A percentile compares a stretch with the other conserved stretches of the same genome.
phyloP scores from a whole-genome alignment of 2,888 invertebrate species.

The Pteria penguin region DNA sequence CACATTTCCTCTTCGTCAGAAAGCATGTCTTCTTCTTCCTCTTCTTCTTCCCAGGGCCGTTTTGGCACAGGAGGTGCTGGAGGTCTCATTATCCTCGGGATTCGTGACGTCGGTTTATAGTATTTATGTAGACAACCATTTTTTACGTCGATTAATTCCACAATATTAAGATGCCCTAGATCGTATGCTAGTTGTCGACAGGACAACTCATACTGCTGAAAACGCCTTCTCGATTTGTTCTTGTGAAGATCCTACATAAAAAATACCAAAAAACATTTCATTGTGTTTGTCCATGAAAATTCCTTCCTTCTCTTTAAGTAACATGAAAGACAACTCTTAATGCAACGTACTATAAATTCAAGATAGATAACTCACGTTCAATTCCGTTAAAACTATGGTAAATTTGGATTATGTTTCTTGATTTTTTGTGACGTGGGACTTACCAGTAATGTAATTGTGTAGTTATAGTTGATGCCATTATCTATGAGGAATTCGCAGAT shows the following conservation, averaged over 20 bases:
- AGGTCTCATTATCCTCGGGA: slow-evolving; percentile 57
- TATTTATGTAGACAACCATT: slow-evolving; percentile 70
- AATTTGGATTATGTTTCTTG: neutral
- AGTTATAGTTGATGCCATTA: slow-evolving; percentile 74
- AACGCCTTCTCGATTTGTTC: slow-evolving; percentile 45
- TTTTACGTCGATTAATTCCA: slow-evolving; percentile 75
- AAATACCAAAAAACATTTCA: neutral
- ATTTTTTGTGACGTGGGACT: slow-evolving; percentile 28
- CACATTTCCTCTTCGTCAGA: slow-evolving; percentile 42
- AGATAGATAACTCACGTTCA: too few relatives aligned
- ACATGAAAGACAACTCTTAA: too few relatives aligned
- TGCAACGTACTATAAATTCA: too few relatives aligned
- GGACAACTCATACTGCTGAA: slow-evolving; percentile 59
- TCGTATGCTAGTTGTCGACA: slow-evolving; percentile 79
- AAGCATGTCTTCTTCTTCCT: slow-evolving; percentile 37
- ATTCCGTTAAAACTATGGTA: too few relatives aligned
- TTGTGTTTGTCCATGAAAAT: too few relatives aligned
- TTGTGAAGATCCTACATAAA: slow-evolving; percentile 36
- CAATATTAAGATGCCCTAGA: slow-evolving; percentile 65
- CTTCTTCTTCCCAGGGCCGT: slow-evolving; percentile 21
- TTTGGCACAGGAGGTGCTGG: slow-evolving; percentile 52
- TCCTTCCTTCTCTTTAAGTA: too few relatives aligned
- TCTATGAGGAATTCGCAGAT: slow-evolving; percentile 78
- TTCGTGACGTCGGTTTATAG: slow-evolving; percentile 58
- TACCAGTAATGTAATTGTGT: slow-evolving; percentile 64